Percentiles rank a stretch among this genome's conserved stretches.
Conservation (phyloP, 64 coral and sea anemone genomes). For the Hydrozoanthus tunicans region DNA sequence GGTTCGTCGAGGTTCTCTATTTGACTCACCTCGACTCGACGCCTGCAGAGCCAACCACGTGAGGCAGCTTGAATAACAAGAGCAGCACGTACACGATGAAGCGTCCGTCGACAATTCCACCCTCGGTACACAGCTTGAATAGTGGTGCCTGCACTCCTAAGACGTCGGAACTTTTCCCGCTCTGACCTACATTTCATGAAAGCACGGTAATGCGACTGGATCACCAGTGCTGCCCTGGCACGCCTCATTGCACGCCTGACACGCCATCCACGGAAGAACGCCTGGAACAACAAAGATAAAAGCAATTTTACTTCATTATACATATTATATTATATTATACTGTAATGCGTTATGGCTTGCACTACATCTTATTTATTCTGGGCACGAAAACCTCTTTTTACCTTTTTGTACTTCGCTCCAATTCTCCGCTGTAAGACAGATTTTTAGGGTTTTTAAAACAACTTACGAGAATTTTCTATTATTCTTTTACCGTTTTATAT, state of each 20-base stretch:
- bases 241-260: slow-evolving; percentile 24
- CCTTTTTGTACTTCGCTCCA: no score
- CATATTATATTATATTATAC: not conserved
- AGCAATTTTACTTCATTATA: not conserved
- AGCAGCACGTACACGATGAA: slow-evolving; percentile 43
- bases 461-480: no score
- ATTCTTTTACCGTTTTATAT: no score
- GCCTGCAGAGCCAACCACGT: slow-evolving; percentile 67
- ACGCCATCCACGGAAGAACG: slow-evolving; percentile 52
- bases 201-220: slow-evolving; percentile 65
- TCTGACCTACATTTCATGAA: not conserved
- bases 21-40: slow-evolving; percentile 67
- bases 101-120: slow-evolving; percentile 38
- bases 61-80: slow-evolving; percentile 55
- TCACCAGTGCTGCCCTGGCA: slow-evolving; percentile 21
- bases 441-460: no score
- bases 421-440: no score
- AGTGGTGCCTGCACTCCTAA: slow-evolving; percentile 47
- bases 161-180: slow-evolving; percentile 45
- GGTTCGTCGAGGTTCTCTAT: not conserved
- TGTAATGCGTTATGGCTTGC: not conserved
- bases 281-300: slow-evolving; percentile 11
- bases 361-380: no score
- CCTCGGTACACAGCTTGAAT: slow-evolving; percentile 87
- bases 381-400: no score